Evolutionary conservation across 2,888 invertebrate genomes (phyloP).

Genomic region (Nomada lathburiana): DNA sequence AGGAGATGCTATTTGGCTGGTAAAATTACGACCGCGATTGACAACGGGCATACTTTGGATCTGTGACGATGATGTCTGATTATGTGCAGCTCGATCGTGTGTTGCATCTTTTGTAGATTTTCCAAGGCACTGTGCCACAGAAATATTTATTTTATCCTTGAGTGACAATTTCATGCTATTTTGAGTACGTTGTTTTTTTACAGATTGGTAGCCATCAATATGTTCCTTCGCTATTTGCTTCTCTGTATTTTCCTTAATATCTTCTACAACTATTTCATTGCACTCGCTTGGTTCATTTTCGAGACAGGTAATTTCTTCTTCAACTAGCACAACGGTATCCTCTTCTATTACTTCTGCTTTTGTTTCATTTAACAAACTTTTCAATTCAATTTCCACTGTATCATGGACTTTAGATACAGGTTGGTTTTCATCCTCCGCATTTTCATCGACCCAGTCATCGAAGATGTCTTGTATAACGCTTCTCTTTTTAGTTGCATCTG

Average conservation of each 20-base stretch:
- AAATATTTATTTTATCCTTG: constrained; percentile 41
- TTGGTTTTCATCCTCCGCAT: constrained; percentile 75
- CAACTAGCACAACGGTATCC: constrained; percentile 40
- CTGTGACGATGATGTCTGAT: constrained; percentile 55
- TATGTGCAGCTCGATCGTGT: constrained; percentile 33
- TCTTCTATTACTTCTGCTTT: constrained; percentile 61
- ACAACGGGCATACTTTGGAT: constrained; percentile 34
- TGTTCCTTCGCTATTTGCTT: constrained; percentile 27
- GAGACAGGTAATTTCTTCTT: constrained; percentile 42
- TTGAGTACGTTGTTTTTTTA: constrained; percentile 35
- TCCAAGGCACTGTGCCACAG: constrained; percentile 24
- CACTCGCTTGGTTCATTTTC: constrained; percentile 23
- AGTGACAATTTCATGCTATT: constrained; percentile 28
- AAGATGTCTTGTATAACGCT: constrained; percentile 83
- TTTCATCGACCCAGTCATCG: constrained; percentile 83
- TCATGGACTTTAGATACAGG: constrained; percentile 70
- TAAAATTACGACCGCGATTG: constrained; percentile 81
- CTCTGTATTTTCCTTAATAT: constrained; percentile 17
- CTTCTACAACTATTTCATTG: neutral
- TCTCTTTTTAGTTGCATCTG: constrained; percentile 68
- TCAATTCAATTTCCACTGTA: constrained; percentile 79
- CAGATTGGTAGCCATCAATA: constrained; percentile 52
- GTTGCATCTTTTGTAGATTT: constrained; percentile 31
- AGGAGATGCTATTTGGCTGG: constrained; percentile 86
- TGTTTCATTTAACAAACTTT: constrained; percentile 78